Base-by-base conservation (phyloP, 2,888 invertebrate species). In the Monoplex corrugatus region DNA sequence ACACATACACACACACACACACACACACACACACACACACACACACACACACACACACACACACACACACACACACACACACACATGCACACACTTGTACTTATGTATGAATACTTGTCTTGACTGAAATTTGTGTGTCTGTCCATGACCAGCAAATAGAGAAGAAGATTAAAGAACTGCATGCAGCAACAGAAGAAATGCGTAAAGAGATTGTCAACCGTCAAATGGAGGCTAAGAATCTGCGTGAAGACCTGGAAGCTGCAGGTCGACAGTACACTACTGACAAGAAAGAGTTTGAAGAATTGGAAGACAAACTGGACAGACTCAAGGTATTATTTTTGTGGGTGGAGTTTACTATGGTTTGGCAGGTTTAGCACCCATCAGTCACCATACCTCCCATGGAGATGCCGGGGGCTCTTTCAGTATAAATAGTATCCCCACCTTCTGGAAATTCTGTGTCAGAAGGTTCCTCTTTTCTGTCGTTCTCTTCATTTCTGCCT, bases 151-250 rank as follows among this genome's bases (percentile, higher is more conserved):
- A 96, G 95, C 96, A 96, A 91, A 93, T 96, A 19, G 96, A 96
- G 90, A 95, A 95, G 91, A 95, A 95, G 91, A 93, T 95, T 19
- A 95, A 96, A 88, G 95, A 96, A 88, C 92, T 96, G 40, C 95
- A 96, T 86, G 91, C 93, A 28, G 93, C 94, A 13, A 93, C 93
- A 91, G 95, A 95, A 63, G 96, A 96, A 38, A 92, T 96, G 93
- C 94, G 93, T 82, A 95, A 95, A 87, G 96, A 96, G 90, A 96
- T 96, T 57, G 93, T 92, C 19, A 95, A 95, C 87, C 90, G 95
- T 44, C 95, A 95, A 86, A 92, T 93, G 38, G 96, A 96, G 89
- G 92, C 92, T 0, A 95, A 95, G 88, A 95, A 95, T 35, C 90
- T 96, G 57, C 94, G 94, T 82, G 95, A 96, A 91, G 95, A 95